Percentiles rank a stretch among this genome's conserved stretches.
These are phyloP conservation scores for Pterocles burchelli DNA, from an alignment of 2,113 vertebrate species.

Conservation along the genomic window DNA sequence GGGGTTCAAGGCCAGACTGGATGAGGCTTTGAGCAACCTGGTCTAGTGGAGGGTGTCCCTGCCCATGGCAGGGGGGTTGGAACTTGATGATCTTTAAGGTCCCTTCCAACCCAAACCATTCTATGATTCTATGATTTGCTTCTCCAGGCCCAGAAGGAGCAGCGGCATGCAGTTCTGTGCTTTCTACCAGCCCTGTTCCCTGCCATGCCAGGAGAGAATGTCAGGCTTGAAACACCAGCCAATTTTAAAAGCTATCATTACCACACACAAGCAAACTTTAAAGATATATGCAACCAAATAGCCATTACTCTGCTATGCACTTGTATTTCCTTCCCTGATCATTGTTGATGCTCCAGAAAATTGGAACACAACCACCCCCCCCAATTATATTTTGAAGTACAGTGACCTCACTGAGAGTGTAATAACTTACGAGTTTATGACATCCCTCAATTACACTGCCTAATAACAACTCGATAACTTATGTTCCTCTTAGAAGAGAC, in stretches of 20 bases:
- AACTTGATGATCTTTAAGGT: too few species aligned
- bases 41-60: too few species aligned
- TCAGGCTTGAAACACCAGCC: constrained; percentile 18
- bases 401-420: background rate
- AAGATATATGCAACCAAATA: constrained; percentile 15
- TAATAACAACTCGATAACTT: background rate
- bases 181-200: background rate
- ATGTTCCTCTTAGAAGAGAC: background rate
- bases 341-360: background rate
- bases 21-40: too few species aligned
- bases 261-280: constrained; percentile 8
- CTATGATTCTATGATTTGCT: background rate
- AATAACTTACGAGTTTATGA: constrained; percentile 2
- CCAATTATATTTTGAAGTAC: background rate
- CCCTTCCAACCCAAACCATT: too few species aligned
- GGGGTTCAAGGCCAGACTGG: too few species aligned
- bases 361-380: background rate
- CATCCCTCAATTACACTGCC: background rate
- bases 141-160: constrained; percentile 20
- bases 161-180: background rate
- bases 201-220: constrained; percentile 14
- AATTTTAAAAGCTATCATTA: constrained; percentile 54
- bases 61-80: too few species aligned
- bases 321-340: constrained; percentile 21
- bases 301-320: constrained; percentile 1